A percentile compares a stretch with the other conserved stretches of the same genome.
phyloP scores from a whole-genome alignment of 30 jellyfish, hydroid and myxozoan genomes.

The Chrysaora quinquecirrha region DNA sequence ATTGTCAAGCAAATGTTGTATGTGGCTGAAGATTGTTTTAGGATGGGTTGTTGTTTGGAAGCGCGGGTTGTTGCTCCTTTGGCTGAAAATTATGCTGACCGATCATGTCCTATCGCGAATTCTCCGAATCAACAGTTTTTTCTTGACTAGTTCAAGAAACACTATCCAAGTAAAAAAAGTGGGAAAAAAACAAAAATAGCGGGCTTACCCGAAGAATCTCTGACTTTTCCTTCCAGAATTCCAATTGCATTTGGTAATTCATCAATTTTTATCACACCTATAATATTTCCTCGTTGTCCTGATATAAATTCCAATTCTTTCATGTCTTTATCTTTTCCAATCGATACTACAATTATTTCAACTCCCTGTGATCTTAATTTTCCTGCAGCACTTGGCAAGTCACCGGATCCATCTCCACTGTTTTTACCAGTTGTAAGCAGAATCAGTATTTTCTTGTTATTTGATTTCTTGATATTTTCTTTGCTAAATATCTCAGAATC shows the following conservation, averaged over 20 bases:
- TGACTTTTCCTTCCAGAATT: slow-evolving; percentile 30
- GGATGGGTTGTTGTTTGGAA: too few relatives aligned
- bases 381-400: slow-evolving; percentile 62
- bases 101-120: too few relatives aligned
- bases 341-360: slow-evolving; percentile 57
- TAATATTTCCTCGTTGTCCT: slow-evolving; percentile 23
- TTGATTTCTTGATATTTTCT: slow-evolving; percentile 36
- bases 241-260: slow-evolving; percentile 30
- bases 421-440: slow-evolving; percentile 78
- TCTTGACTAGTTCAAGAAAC: background rate
- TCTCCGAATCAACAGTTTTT: too few relatives aligned
- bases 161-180: background rate
- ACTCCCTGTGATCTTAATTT: slow-evolving; percentile 52
- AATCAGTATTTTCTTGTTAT: slow-evolving; percentile 51
- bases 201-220: slow-evolving; percentile 22
- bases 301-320: slow-evolving; percentile 22
- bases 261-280: slow-evolving; percentile 14
- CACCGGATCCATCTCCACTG: slow-evolving; percentile 58
- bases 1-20: too few relatives aligned
- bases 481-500: slow-evolving; percentile 22
- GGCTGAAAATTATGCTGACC: too few relatives aligned
- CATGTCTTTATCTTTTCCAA: slow-evolving; percentile 70
- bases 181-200: background rate
- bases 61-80: too few relatives aligned
- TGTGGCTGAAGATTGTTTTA: too few relatives aligned